Base-by-base conservation (phyloP, 2,888 invertebrate species). In the Meloe dianella region DNA sequence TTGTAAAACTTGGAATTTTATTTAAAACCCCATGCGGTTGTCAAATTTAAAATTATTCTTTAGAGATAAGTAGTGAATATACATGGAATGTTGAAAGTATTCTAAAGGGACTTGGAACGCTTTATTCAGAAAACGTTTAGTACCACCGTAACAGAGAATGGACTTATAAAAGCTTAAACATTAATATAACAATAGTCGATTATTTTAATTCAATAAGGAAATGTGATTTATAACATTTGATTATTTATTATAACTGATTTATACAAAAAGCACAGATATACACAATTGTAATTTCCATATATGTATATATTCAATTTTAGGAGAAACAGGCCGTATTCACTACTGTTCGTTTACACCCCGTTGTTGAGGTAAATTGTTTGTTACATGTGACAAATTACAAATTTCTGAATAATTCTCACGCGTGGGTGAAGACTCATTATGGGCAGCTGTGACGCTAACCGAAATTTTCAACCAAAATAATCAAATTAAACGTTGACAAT, bases 391-490 rank as follows among this genome's bases (percentile, higher is more conserved):
- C 77, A 76, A 72, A 77, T 77, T 76, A 74, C 74, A 70, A 78
- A 41, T 75, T 78, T 77, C 76, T 77, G 77, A 77, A 77, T 78
- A 75, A 77, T 78, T 70, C 74, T 73, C 72, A 76, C 74, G 75
- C 78, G 75, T 74, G 77, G 69, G 60, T 64, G 73, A 64, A 57
- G 68, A 68, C 68, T 73, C 73, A 71, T 72, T 73, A 73, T 68
- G 67, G 68, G 57, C 72, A 72, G 72, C 70, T 72, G 72, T 47
- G 68, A 67, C 66, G 61, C 38, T 62, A 58, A 65, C 72, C 69
- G 70, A 67, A 65, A 69, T 72, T 72, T 72, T 70, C 72, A 69
- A 67, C 47, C 68, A 14, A 67, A 68, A 51, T 69, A 66, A 65
- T 63, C 68, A 61, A 63, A 10, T 10, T 22, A 9, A 10, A 58